Base-by-base conservation (phyloP, 2,888 invertebrate species). In the Penaeus monodon region DNA sequence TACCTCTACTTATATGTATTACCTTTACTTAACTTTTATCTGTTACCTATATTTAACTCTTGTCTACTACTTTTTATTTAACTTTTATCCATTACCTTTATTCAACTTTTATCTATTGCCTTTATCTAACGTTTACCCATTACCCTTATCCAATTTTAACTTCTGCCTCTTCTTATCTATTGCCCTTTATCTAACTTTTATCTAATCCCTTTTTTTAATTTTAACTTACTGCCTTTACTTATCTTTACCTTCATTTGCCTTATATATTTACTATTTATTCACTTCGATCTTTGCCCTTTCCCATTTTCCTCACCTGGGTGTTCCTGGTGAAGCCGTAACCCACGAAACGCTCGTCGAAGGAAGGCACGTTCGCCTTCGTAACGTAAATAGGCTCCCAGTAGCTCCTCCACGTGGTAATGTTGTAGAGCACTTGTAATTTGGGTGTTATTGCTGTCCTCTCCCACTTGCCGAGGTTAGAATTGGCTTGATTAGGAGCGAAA, bases 311-410 rank as follows among this genome's bases (percentile, higher is more conserved):
- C 87, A 91, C 91, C 90, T 91, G 91, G 68, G 91, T 91, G 86
- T 90, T 91, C 63, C 91, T 90, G 22, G 91, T 91, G 85, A 90
- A 91, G n/a, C 91, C 91, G 84, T 91, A 91, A 38, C 91, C 91
- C n/a, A 91, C 86, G 79, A 91, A 91, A 63, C 91, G 84, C 83
- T 91, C 91, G 78, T 91, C 91, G 76, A 91, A 90, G 4, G 88
- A 88, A 57, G 91, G 91, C 24, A 91, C 91, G 49, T 84, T 88
- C 27, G 90, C 88, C 78, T 82, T 85, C 24, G 91, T 90, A 22
- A 91, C 90, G 70, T 91, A 91, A 70, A 91, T 91, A 24, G 91
- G 91, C 76, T 91, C 91, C 84, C 91, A 91, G 29, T 70, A 66
- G 22, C 24, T 57, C 10, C n/a, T 33, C 88, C 90, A 91, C 70